Conservation (phyloP, 2,113 vertebrate species). For the Urocolius indicus region DNA sequence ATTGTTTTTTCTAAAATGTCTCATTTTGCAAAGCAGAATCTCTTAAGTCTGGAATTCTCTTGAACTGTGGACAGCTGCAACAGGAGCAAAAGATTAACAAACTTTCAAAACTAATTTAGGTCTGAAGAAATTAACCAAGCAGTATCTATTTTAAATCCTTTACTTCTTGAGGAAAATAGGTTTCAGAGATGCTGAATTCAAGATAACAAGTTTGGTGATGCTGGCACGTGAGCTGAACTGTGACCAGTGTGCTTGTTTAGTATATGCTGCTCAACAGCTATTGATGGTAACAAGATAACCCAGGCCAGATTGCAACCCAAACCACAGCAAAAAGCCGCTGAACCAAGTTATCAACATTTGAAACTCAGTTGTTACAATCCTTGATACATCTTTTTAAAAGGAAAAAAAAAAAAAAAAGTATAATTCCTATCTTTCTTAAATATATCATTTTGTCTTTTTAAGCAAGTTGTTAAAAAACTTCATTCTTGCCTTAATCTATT, state of each 20-base stretch:
- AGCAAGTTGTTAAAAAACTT: neutral
- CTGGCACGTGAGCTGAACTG: neutral
- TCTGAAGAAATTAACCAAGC: neutral
- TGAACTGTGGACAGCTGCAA: neutral
- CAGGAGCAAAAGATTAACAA: neutral
- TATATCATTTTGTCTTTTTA: neutral
- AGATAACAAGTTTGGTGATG: neutral
- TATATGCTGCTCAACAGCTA: neutral
- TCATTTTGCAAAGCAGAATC: neutral
- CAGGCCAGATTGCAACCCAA: neutral
- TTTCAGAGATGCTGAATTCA: neutral
- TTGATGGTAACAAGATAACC: neutral
- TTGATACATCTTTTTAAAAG: neutral
- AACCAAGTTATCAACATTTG: neutral
- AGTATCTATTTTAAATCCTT: neutral
- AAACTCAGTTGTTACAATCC: neutral
- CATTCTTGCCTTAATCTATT: neutral
- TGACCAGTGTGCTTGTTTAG: neutral
- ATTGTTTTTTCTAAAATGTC: neutral
- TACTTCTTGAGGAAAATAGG: neutral
- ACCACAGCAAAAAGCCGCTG: neutral
- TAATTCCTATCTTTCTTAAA: neutral
- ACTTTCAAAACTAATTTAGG: neutral
- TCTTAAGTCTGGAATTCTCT: neutral
- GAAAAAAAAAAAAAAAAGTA: neutral